phyloP scores from a whole-genome alignment of 2,113 vertebrate genomes.

The Aegotheles bennettii region DNA sequence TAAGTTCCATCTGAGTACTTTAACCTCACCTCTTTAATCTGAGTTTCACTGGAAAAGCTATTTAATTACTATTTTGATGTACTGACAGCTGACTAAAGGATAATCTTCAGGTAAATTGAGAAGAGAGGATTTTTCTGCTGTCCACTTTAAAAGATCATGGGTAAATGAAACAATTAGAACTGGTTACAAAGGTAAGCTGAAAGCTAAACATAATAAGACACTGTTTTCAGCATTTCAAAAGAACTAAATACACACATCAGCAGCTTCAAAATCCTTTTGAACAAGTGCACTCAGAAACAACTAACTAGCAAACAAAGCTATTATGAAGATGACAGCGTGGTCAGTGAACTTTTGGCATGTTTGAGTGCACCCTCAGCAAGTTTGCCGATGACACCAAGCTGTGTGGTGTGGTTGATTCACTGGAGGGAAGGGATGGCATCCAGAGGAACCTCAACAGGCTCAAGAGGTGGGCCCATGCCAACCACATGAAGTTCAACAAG shows the following conservation, averaged over 20 bases:
- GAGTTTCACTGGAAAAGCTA: not conserved
- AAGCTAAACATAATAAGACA: constrained; percentile 59
- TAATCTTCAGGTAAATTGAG: not conserved
- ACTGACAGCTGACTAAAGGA: not conserved
- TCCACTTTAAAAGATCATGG: constrained; percentile 15
- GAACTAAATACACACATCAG: constrained; percentile 62
- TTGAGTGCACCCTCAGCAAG: too few relatives aligned
- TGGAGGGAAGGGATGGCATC: too few relatives aligned
- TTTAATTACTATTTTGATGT: not conserved
- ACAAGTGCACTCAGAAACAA: constrained; percentile 61
- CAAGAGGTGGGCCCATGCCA: too few relatives aligned
- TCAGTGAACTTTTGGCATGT: constrained; percentile 41
- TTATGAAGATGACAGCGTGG: constrained; percentile 36
- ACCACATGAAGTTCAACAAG: too few relatives aligned
- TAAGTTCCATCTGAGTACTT: not conserved
- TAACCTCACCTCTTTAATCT: not conserved
- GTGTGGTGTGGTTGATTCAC: too few relatives aligned
- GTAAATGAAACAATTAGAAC: constrained; percentile 37
- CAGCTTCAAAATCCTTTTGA: constrained; percentile 65
- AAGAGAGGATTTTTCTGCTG: not conserved
- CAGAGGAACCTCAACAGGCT: too few relatives aligned
- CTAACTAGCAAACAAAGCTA: constrained; percentile 63
- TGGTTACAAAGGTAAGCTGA: constrained; percentile 46
- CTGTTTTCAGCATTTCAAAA: constrained; percentile 64
- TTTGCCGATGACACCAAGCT: too few relatives aligned